Evolutionary conservation across 1,140 invertebrate genomes (phyloP), one percentile per base, ranked within the genome.

Genomic region (Drosophila watanabei): DNA sequence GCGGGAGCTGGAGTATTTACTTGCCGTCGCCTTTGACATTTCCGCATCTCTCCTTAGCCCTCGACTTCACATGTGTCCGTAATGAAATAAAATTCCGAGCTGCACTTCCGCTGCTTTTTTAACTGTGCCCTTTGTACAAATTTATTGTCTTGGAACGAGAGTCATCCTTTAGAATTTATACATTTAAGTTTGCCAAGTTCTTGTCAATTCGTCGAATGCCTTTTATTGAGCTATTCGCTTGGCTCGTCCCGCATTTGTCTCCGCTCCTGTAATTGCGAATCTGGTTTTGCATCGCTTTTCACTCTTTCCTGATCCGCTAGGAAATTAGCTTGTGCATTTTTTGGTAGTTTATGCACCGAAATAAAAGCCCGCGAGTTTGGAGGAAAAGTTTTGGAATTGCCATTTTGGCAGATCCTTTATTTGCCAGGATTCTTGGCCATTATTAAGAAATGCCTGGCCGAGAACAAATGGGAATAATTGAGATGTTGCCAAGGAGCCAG

Each of bases 181-280:
- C 75, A 51, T 81, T 79, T 57, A 76, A 85, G 78, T 90, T 85
- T 86, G 79, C 86, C 86, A 90, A 90, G 58, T 80, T 70, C 80
- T 89, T 88, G 85, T 89, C 85, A 77, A 77, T 84, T 82, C 70
- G 81, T 72, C 64, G 66, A 69, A 60, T 88, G 70, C 48, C 64
- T 56, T 80, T 83, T 80, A 83, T 88, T 83, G 80, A 88, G 80
- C 78, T 80, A 88, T 88, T 88, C 66, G 24, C 69, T 78, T 69
- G 65, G 73, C 84, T 63, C 56, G 52, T 65, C 57, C 46, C 20
- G 62, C 71, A 75, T 79, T 75, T 88, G 78, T 84, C 58, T 75
- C 52, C 33, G 62, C 35, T 79, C 41, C 45, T 71, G 52, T 69
- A 86, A 63, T 65, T 18, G 18, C 56, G 46, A 51, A 62, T 52